A percentile compares a stretch with the other conserved stretches of the same genome.
Evolutionary conservation across 2,113 vertebrate species (phyloP).

Genomic region (Nansenia antarctica): DNA sequence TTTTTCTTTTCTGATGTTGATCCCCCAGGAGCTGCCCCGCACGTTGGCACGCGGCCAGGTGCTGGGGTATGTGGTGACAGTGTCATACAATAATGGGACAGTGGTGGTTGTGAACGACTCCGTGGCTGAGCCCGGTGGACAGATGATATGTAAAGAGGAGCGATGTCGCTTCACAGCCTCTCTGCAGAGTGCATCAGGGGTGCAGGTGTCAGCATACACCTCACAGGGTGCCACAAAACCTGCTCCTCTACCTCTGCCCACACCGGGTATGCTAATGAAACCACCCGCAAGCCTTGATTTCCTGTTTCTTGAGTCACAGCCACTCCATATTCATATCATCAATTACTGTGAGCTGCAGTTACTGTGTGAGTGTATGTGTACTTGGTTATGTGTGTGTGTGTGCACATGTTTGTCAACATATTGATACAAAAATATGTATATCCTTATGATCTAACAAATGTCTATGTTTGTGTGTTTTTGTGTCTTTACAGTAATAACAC

Average conservation of each 20-base stretch:
- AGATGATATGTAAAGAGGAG: slow-evolving; percentile 8
- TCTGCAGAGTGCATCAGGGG: slow-evolving; percentile 36
- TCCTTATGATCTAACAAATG: too few species aligned
- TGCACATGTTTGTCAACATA: neutral
- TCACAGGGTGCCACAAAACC: slow-evolving; percentile 43
- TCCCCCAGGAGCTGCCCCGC: slow-evolving; percentile 57
- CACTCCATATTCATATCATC: too few species aligned
- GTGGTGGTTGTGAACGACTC: neutral
- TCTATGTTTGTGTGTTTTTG: neutral
- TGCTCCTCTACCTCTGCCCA: slow-evolving; percentile 43
- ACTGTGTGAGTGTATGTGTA: neutral
- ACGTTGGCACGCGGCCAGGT: slow-evolving; percentile 58
- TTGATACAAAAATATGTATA: neutral
- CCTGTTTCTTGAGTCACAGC: too few species aligned
- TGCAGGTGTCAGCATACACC: slow-evolving; percentile 57
- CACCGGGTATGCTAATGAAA: slow-evolving; percentile 41
- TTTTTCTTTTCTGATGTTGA: neutral
- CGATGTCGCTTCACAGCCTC: slow-evolving; percentile 29
- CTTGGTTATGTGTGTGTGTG: neutral
- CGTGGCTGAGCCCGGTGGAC: neutral
- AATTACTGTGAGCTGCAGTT: neutral
- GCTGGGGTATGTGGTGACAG: slow-evolving; percentile 47
- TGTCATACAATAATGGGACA: slow-evolving; percentile 25
- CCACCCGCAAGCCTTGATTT: neutral
- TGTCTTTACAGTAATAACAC: neutral